Percentiles rank a stretch among this genome's conserved stretches.
These are phyloP conservation scores for Ridgeia piscesae DNA, from an alignment of 1,140 invertebrate genomes.

Conservation along the genomic window DNA sequence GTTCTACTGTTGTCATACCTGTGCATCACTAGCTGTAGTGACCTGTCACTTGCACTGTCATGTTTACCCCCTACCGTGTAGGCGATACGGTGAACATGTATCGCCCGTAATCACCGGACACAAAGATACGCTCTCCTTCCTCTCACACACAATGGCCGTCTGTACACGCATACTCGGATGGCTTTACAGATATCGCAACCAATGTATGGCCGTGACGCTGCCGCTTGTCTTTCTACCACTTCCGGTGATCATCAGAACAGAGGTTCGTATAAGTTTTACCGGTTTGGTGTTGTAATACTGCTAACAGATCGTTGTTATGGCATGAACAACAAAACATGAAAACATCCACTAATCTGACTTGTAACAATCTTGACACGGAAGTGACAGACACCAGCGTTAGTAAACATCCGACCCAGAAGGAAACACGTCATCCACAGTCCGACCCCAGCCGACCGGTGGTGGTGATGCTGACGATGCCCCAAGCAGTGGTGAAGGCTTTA, in stretches of 20 bases:
- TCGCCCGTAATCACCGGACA: not conserved
- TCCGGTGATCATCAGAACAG: not conserved
- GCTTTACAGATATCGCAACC: slow-evolving; percentile 4
- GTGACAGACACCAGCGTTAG: too few species aligned
- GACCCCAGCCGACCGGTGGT: too few species aligned
- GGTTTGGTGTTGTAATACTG: too few species aligned
- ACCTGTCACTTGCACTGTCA: not conserved
- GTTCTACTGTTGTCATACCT: not conserved
- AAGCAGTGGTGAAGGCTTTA: too few species aligned
- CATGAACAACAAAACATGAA: too few species aligned
- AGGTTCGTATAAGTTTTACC: not conserved
- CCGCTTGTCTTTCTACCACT: not conserved
- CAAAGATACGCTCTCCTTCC: not conserved
- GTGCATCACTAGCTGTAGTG: not conserved
- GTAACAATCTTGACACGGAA: too few species aligned
- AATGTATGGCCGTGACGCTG: not conserved
- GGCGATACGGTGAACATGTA: not conserved
- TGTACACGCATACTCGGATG: not conserved
- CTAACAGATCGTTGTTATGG: too few species aligned
- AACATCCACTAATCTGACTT: too few species aligned
- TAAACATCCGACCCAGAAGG: too few species aligned
- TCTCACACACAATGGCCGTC: not conserved
- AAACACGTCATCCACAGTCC: too few species aligned
- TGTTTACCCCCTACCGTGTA: not conserved
- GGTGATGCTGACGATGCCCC: too few species aligned